Evolutionary conservation across 2,113 vertebrate species (phyloP), one percentile per base, ranked within the genome.

Genomic region (Notothenia coriiceps): DNA sequence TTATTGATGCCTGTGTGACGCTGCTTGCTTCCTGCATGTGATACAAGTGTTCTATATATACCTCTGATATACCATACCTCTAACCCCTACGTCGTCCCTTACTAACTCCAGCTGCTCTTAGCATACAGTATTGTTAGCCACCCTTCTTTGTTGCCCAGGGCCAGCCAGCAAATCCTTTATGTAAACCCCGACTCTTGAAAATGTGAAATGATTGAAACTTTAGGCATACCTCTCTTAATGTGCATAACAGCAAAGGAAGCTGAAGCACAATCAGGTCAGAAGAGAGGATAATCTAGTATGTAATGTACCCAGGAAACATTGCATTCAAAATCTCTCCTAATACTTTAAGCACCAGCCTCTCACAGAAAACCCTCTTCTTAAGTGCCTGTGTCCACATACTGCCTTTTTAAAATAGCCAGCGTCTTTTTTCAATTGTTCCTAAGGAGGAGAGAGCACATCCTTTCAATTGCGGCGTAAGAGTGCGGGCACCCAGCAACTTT

Each of bases 1-100:
- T 8, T 56, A 54, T 50, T 73, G 43, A n/a, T 22, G 60, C 3
- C 40, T 47, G 35, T 40, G 18, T 70, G 14, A 65, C 22, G 22
- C 29, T 11, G 70, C 78, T 84, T 77, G 75, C 70, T 77, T 84
- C 75, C 55, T 84, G 86, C 91, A 88, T 89, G 81, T 82, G 18
- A 63, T 70, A 3, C 6, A 13, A 65, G 33, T 68, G 54, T 35
- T 67, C 10, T 68, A 6, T 78, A 50, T 11, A 59, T 67, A 67
- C 64, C 51, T 86, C 40, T 85, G 62, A 13, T 61, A 20, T 54
- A 74, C 78, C 83, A 79, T 82, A 90, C 90, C 93, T 94, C 88
- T 91, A 92, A 93, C 89, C 91, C 88, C 66, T 78, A 80, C 22
- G 18, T 70, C 49, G 13, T 29, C 79, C 83, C 77, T 40, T 68